Evolutionary conservation across 2,113 vertebrate species (phyloP).

Genomic region (Salvator merianae): DNA sequence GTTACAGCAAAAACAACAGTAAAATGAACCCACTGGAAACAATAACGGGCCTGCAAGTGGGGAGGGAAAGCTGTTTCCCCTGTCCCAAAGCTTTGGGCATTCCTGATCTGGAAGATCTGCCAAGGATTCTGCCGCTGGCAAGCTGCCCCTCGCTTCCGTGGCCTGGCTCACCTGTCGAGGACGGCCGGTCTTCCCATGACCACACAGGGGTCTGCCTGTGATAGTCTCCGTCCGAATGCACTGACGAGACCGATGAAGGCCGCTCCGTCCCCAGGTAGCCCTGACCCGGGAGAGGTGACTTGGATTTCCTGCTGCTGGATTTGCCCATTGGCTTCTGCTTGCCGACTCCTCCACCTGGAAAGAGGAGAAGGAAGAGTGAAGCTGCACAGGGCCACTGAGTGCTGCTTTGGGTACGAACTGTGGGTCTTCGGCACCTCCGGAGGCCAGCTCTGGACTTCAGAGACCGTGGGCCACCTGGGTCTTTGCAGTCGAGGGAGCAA

Average conservation of each 20-base stretch:
- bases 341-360: constrained; percentile 73
- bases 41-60: too few relatives aligned
- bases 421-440: not conserved
- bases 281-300: constrained; percentile 93
- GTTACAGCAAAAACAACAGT: too few relatives aligned
- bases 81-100: too few relatives aligned
- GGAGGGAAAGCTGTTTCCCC: too few relatives aligned
- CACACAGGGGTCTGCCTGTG: constrained; percentile 93
- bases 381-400: too few relatives aligned
- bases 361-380: not conserved
- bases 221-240: constrained; percentile 97
- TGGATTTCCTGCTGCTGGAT: constrained; percentile 89
- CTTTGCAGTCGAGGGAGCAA: not conserved
- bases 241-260: constrained; percentile 94
- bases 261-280: constrained; percentile 86
- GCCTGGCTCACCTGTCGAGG: constrained; percentile 86
- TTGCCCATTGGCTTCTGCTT: constrained; percentile 93
- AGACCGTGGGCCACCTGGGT: not conserved
- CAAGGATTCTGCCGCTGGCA: not conserved
- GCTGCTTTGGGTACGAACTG: too few relatives aligned
- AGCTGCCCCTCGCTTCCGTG: not conserved
- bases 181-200: constrained; percentile 95
- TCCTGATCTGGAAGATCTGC: too few relatives aligned
- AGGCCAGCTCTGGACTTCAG: too few relatives aligned
- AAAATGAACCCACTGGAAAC: too few relatives aligned